Evolutionary conservation across 30 jellyfish, hydroid and myxozoan species (phyloP).

Genomic region (Aurelia aurita): DNA sequence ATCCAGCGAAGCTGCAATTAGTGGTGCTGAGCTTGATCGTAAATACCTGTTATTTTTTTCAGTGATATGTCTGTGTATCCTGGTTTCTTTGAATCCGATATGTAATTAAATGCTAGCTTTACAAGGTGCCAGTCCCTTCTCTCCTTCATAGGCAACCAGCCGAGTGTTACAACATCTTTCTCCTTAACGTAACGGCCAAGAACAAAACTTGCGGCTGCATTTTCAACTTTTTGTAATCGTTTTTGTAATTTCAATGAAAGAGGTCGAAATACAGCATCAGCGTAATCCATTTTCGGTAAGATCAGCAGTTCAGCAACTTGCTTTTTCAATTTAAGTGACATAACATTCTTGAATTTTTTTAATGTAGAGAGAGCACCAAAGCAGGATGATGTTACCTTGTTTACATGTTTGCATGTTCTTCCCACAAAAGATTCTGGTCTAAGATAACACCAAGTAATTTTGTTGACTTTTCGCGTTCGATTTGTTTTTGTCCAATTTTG

Average conservation of each 20-base stretch:
- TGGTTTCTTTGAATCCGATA: slow-evolving; percentile 50
- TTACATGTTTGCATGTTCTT: slow-evolving; percentile 30
- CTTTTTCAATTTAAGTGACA: slow-evolving; percentile 53
- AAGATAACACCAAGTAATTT: slow-evolving; percentile 42
- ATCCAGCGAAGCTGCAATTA: slow-evolving; percentile 37
- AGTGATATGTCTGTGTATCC: slow-evolving; percentile 40
- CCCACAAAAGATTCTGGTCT: slow-evolving; percentile 49
- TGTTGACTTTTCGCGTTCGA: slow-evolving; percentile 31
- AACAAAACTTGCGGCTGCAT: slow-evolving; percentile 69
- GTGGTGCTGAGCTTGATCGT: slow-evolving; percentile 60
- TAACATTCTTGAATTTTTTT: slow-evolving; percentile 39
- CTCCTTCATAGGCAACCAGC: slow-evolving; percentile 63
- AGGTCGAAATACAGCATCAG: slow-evolving; percentile 67
- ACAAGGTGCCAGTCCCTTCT: slow-evolving; percentile 70
- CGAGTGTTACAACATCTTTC: too few species aligned
- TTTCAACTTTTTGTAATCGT: slow-evolving; percentile 35
- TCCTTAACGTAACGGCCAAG: slow-evolving; percentile 60
- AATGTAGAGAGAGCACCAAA: slow-evolving; percentile 45
- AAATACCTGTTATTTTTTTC: slow-evolving; percentile 46
- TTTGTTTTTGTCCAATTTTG: neutral
- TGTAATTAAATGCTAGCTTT: slow-evolving; percentile 43
- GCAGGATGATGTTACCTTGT: slow-evolving; percentile 35
- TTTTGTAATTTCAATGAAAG: slow-evolving; percentile 53
- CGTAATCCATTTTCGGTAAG: slow-evolving; percentile 51
- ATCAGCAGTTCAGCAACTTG: slow-evolving; percentile 51